Percentiles rank a stretch among this genome's conserved stretches.
Evolutionary conservation across 2,888 invertebrate genomes (phyloP).

Genomic region (Caenorhabditis sulstoni): DNA sequence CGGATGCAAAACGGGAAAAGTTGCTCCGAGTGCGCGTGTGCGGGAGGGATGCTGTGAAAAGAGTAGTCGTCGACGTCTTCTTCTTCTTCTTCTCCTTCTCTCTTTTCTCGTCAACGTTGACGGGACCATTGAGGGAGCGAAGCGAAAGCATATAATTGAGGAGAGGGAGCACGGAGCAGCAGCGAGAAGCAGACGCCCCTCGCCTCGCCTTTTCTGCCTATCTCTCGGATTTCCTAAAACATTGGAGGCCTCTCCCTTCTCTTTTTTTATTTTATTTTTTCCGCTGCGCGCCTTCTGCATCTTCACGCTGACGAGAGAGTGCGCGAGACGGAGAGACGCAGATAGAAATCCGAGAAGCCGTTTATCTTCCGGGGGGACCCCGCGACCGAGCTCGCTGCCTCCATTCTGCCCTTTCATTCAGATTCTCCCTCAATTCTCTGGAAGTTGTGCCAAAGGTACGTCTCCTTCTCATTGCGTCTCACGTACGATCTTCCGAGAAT

Average conservation of each 20-base stretch:
- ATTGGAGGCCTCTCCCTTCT: conserved; percentile 28
- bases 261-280: conserved; percentile 42
- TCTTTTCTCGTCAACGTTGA: conserved; percentile 31
- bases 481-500: background rate
- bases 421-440: no score
- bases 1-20: conserved; percentile 22
- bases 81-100: background rate
- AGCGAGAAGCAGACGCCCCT: conserved; percentile 25
- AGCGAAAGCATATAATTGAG: conserved; percentile 51
- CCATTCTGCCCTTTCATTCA: conserved; percentile 21
- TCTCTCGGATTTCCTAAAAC: conserved; percentile 57
- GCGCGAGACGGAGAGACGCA: conserved; percentile 40
- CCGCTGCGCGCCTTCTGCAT: conserved; percentile 37
- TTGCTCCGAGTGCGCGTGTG: conserved; percentile 7
- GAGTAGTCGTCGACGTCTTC: conserved; percentile 35
- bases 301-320: conserved; percentile 42
- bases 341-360: conserved; percentile 46
- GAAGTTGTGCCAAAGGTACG: no score
- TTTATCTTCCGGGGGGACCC: conserved; percentile 34
- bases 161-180: conserved; percentile 29
- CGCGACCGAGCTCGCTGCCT: background rate
- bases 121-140: conserved; percentile 30
- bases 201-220: conserved; percentile 19
- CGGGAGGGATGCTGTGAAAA: conserved; percentile 15
- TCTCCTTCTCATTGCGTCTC: background rate